These are phyloP conservation scores for Ptilorrhoa leucosticta DNA, from an alignment of 2,113 vertebrate genomes.

Conservation along the genomic window DNA sequence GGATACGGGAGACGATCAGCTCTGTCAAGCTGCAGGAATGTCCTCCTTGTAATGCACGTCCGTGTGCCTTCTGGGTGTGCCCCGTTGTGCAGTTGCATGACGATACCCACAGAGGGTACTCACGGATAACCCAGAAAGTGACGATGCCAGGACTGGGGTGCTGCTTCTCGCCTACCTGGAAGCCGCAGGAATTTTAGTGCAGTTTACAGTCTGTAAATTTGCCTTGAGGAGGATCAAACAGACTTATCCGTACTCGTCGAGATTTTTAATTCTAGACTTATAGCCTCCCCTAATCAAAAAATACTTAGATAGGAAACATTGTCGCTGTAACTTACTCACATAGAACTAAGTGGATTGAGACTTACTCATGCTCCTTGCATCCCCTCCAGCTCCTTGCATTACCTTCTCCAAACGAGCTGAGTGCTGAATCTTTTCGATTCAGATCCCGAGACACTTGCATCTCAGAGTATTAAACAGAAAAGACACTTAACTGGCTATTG, in stretches of 20 bases:
- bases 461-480: not conserved
- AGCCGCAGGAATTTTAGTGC: fast-evolving
- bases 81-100: fast-evolving
- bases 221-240: not conserved
- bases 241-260: not conserved
- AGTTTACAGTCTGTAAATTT: not conserved
- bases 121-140: not conserved
- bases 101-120: not conserved
- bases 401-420: not conserved
- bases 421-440: not conserved
- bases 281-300: not conserved
- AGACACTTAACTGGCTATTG: fast-evolving
- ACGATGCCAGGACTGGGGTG: fast-evolving
- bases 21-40: no score
- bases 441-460: not conserved
- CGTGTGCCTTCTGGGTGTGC: fast-evolving
- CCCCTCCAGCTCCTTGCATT: not conserved
- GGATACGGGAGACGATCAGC: fast-evolving
- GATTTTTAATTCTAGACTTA: not conserved
- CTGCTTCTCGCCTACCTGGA: fast-evolving
- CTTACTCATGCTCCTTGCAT: not conserved
- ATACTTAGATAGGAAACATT: not conserved
- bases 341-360: fast-evolving
- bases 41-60: fast-evolving
- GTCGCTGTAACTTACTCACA: not conserved